Conservation (phyloP, 2,888 invertebrate species). For the Ferdinandea cuprea region DNA sequence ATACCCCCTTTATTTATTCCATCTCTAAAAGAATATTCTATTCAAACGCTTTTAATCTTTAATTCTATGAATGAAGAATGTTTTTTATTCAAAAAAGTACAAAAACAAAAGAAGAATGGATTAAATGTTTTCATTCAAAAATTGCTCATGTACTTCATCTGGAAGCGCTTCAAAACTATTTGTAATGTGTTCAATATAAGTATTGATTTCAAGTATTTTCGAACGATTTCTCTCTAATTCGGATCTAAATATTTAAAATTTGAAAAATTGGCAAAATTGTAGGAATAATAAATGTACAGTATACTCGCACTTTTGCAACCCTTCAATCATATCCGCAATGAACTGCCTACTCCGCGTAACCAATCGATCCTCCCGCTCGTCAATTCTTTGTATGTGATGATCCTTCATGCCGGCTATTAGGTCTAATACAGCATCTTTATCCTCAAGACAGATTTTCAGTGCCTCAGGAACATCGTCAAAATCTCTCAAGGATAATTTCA, state of each 20-base stretch:
- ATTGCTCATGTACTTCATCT: constrained; percentile 75
- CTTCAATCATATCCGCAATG: constrained; percentile 86
- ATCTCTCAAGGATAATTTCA: constrained; percentile 77
- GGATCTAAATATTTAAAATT: constrained; percentile 84
- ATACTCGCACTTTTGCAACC: constrained; percentile 86
- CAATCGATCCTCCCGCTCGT: constrained; percentile 90
- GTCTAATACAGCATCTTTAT: constrained; percentile 87
- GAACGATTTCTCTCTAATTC: constrained; percentile 89
- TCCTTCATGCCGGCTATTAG: constrained; percentile 88
- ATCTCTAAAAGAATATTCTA: no score
- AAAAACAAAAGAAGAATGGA: neutral
- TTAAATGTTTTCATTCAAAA: constrained; percentile 71
- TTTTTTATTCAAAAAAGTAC: no score
- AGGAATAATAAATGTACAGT: neutral
- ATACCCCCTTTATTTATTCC: no score
- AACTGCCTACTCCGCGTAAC: constrained; percentile 88
- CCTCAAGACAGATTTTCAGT: constrained; percentile 84
- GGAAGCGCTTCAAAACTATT: constrained; percentile 83
- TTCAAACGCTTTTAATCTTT: no score
- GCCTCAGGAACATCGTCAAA: constrained; percentile 79
- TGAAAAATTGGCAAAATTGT: no score
- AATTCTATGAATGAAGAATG: no score
- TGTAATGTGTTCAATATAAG: constrained; percentile 89
- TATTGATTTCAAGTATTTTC: constrained; percentile 91
- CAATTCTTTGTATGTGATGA: constrained; percentile 89